Evolutionary conservation across 2,113 vertebrate genomes (phyloP).

Genomic region (Leptocoma aspasia): DNA sequence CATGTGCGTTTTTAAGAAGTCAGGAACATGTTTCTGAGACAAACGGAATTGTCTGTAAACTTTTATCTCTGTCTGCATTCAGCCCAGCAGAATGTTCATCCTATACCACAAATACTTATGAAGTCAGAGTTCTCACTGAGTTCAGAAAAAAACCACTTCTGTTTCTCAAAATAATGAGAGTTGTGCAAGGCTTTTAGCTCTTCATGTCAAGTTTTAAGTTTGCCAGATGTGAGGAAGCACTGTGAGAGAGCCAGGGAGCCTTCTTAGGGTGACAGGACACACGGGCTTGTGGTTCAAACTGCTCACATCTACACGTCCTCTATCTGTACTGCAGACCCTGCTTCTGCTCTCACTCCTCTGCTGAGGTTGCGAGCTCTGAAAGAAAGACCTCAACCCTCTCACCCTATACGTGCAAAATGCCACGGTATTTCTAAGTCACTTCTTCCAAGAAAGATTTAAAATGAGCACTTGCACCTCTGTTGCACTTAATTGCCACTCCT

Average conservation of each 20-base stretch:
- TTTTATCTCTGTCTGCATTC: not conserved
- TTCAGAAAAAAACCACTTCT: not conserved
- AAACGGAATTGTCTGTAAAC: not conserved
- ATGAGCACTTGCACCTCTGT: not conserved
- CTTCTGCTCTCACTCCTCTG: not conserved
- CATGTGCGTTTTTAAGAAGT: not conserved
- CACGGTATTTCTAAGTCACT: not conserved
- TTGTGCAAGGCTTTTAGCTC: not conserved
- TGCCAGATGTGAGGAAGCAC: not conserved
- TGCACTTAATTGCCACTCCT: not conserved
- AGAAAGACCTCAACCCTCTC: not conserved
- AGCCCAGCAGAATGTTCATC: not conserved
- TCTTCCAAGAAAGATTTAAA: not conserved
- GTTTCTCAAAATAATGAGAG: not conserved
- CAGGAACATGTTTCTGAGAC: not conserved
- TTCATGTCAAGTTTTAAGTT: not conserved
- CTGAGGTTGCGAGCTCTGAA: not conserved
- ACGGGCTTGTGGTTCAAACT: not conserved
- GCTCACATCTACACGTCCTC: not conserved
- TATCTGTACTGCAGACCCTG: not conserved
- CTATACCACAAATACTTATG: not conserved
- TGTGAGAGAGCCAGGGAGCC: not conserved
- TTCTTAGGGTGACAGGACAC: not conserved
- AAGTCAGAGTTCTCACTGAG: not conserved
- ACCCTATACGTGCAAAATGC: not conserved